Base-by-base conservation (phyloP, 1,140 invertebrate genomes). In the Tetraneura akinire region DNA sequence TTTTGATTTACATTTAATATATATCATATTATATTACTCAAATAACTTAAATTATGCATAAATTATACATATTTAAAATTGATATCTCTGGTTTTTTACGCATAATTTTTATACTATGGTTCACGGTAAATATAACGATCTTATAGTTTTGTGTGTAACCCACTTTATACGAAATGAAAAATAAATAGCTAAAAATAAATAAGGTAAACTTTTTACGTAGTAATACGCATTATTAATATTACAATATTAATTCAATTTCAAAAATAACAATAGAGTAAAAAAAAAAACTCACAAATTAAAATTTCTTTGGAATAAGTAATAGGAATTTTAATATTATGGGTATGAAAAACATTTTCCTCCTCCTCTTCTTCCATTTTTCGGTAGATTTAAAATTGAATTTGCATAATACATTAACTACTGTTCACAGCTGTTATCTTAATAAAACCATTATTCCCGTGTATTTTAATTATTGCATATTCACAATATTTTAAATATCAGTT, bases 351-450 rank as follows among this genome's bases (percentile, higher is more conserved):
- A 51, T 71, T 71, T 29, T 71, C 23, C 10, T 6, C 23, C 0
- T 9, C 47, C 26, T 71, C 23, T 18, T 6, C 23, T 0, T 9
- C 47, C 47, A 49, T 71, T 71, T 71, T 71, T 49, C 23, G 68
- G 47, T 29, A 29, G n/a, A 51, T 29, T 71, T 71, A 51, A 49
- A 71, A 71, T 71, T 71, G 45, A 71, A 71, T 71, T 71, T 71
- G 68, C 68, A 71, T 71, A 71, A 71, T 71, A 71, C 47, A 71
- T 51, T 49, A 71, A 71, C 23, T 29, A 49, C 47, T 29, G 42
- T 70, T 70, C 18, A 45, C 68, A 71, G 68, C 45, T 71, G 68
- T 71, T 71, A 71, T 71, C 68, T 71, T 71, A 49, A 51, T 71
- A 71, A 51, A 71, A 51, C 68, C 68, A 51, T 51, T 71, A 71